Percentiles rank a stretch among this genome's conserved stretches.
phyloP scores from a whole-genome alignment of 2,888 invertebrate genomes.

The Melanotus villosus region DNA sequence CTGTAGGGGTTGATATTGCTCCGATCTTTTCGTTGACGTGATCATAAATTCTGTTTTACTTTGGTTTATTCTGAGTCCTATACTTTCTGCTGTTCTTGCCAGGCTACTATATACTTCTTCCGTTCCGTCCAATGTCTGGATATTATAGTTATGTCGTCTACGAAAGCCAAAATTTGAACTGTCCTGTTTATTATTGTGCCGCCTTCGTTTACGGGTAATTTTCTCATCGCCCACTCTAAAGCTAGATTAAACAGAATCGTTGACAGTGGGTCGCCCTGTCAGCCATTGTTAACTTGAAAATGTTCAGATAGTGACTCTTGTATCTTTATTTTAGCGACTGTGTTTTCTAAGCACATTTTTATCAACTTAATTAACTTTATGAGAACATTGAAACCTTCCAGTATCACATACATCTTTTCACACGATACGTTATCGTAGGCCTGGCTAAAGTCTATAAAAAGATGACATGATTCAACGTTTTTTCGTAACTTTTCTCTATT shows the following conservation, averaged over 20 bases:
- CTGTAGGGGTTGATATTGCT: too few relatives aligned
- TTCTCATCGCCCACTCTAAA: conserved; percentile 2
- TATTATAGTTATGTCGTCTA: neutral
- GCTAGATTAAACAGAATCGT: neutral
- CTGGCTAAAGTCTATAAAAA: too few relatives aligned
- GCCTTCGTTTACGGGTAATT: neutral
- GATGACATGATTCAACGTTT: too few relatives aligned
- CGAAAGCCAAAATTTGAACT: too few relatives aligned
- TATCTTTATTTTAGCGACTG: neutral
- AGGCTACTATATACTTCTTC: neutral
- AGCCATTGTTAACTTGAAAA: neutral
- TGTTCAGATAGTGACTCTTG: neutral
- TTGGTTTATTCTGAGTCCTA: neutral
- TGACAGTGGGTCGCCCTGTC: neutral
- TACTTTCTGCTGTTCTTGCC: conserved; percentile 2
- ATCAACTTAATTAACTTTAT: neutral
- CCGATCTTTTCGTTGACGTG: too few relatives aligned
- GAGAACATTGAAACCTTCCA: neutral
- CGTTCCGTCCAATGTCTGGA: neutral
- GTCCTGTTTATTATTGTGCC: neutral
- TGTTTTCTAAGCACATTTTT: neutral
- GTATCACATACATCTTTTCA: neutral
- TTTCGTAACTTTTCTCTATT: too few relatives aligned
- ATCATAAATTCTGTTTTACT: too few relatives aligned
- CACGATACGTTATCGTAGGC: too few relatives aligned